Evolutionary conservation across 2,888 invertebrate genomes (phyloP), one percentile per base, ranked within the genome.

Genomic region (Stegophylla sp.): DNA sequence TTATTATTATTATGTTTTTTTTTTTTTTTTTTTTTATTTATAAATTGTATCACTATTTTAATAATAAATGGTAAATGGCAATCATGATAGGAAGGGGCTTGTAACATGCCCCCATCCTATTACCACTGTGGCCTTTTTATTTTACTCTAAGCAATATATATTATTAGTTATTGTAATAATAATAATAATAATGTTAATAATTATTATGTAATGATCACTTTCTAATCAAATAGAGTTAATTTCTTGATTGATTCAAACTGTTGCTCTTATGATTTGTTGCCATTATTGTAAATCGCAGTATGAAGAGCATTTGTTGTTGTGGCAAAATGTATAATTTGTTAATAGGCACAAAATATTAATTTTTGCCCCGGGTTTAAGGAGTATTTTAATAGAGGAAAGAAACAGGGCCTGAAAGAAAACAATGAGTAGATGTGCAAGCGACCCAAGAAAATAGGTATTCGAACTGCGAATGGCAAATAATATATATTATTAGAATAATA

Each of bases 91-190:
- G 64, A 53, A 53, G 41, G 64, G n/a, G 53, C 1, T 48, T 73
- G n/a, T 63, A 13, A 4, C 15, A 53, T n/a, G 20, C 51, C 12
- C 41, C 51, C 51, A 66, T 43, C 41, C 17, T 64, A 51, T 53
- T 53, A 76, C n/a, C 64, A 76, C 53, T 66, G 64, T 76, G 75
- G 64, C 75, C 75, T 74, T 76, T 76, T 64, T 74, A 10, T 66
- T 64, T 41, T 64, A 75, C 23, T 64, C n/a, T 75, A 74, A 63
- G 48, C 23, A 74, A 64, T 48, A 51, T 41, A 5, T 48, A 63
- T 61, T 43, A 61, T 51, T 48, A 53, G 34, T 34, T 34, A 53
- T 53, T 41, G 51, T 75, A 51, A 75, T 64, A 12, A 10, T 51
- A 41, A 28, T 53, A 67, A 56, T n/a, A 26, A 26, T 59, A 59